Evolutionary conservation across 2,888 invertebrate species (phyloP).

Genomic region (Scrobipalpa atriplicella): DNA sequence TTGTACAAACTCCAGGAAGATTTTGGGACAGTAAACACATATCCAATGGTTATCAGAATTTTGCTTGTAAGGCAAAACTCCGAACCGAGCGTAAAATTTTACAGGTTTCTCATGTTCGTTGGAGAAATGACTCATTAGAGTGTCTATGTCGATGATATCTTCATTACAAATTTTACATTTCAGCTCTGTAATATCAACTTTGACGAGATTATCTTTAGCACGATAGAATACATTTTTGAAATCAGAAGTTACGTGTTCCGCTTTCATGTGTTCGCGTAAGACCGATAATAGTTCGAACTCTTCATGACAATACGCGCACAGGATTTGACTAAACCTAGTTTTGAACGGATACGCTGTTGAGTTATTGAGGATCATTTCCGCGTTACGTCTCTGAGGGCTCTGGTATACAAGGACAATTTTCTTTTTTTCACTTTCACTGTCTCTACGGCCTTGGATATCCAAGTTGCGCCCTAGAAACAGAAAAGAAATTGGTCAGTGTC

Average conservation of each 20-base stretch:
- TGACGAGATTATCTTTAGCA: conserved; percentile 70
- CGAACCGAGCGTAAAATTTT: conserved; percentile 68
- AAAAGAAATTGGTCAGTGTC: conserved; percentile 74
- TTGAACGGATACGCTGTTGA: conserved; percentile 76
- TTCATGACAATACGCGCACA: conserved; percentile 72
- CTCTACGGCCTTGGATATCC: conserved; percentile 71
- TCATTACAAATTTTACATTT: conserved; percentile 68
- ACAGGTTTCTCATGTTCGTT: conserved; percentile 66
- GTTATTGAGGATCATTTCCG: conserved; percentile 68
- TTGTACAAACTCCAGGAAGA: conserved; percentile 58
- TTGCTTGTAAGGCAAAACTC: conserved; percentile 72
- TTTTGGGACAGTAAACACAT: conserved; percentile 68
- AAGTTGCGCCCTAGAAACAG: conserved; percentile 78
- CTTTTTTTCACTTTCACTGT: conserved; percentile 67
- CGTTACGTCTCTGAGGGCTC: conserved; percentile 73
- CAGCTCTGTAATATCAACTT: conserved; percentile 72
- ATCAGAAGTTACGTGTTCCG: conserved; percentile 62
- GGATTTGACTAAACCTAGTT: conserved; percentile 71
- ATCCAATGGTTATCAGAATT: conserved; percentile 56
- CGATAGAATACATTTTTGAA: conserved; percentile 73
- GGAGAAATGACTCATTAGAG: conserved; percentile 67
- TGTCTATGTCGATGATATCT: conserved; percentile 61
- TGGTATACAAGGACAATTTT: conserved; percentile 75
- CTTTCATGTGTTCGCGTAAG: conserved; percentile 65
- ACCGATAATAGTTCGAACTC: conserved; percentile 60